Base-by-base conservation (phyloP, 2,113 vertebrate species). In the Notothenia coriiceps region DNA sequence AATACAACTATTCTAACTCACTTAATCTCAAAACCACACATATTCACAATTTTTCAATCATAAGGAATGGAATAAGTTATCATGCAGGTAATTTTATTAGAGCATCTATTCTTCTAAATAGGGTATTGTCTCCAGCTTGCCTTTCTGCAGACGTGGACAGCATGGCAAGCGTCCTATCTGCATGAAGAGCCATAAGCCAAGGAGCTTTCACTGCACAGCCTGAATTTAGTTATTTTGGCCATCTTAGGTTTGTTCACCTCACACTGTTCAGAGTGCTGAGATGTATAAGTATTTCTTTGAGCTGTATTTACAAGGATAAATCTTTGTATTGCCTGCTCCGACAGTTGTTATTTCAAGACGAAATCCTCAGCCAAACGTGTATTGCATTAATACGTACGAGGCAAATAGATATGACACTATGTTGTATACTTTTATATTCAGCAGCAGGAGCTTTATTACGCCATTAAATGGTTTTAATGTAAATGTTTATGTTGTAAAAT, bases 241-340 rank as follows among this genome's bases (percentile, higher is more conserved):
- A 6, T 10, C 14, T 40, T 11, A 15, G 22, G 46, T 59, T 52
- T 9, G 52, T 11, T 14, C 49, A 17, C 54, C 54, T 63, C 60
- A 65, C 29, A 43, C 40, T 49, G 54, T 46, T 56, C 68, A n/a
- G 64, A 68, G 47, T 35, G 56, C 69, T 43, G 64, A 63, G 12
- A 59, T 18, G 52, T 40, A 61, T 57, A 25, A 75, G 20, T 20
- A 15, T 69, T 69, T n/a, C 50, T 54, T n/a, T 47, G 65, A 46
- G 15, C 56, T 62, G 47, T n/a, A 65, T 40, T 60, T 18, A 51
- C 10, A 40, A 17, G 29, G 2, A 75, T 15, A 20, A 14, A 54
- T 52, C 52, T 64, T 51, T 59, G 46, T 13, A 29, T 46, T 67
- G 15, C 55, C 33, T 12, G 1, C 49, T 35, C 18, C 1, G 10